Percentiles rank a stretch among this genome's conserved stretches.
Conservation (phyloP, 2,888 invertebrate species). For the Clitarchus hookeri region DNA sequence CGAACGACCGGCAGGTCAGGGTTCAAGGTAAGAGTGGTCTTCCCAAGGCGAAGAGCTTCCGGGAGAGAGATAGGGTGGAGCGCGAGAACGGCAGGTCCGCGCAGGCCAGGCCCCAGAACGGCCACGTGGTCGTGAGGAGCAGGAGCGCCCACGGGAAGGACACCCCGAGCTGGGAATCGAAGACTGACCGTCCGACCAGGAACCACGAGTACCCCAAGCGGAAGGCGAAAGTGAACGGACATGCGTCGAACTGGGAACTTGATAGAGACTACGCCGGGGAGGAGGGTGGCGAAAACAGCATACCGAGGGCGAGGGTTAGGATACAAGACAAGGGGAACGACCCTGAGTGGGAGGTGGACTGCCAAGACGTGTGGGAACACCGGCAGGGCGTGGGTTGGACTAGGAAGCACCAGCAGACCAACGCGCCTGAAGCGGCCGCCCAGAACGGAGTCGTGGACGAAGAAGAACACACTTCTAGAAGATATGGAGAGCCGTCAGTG, state of each 20-base stretch:
- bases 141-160: slow-evolving; percentile 22
- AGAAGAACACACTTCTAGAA: background rate
- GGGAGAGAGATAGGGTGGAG: background rate
- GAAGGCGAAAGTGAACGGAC: background rate
- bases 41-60: slow-evolving; percentile 31
- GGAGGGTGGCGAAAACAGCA: background rate
- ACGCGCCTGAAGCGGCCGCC: too few species aligned
- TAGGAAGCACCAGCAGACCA: slow-evolving; percentile 16
- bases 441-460: background rate
- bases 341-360: background rate
- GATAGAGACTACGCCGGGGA: background rate
- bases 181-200: background rate
- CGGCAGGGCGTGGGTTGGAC: slow-evolving; percentile 33
- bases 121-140: slow-evolving; percentile 10
- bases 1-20: too few species aligned
- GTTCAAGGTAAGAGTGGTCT: too few species aligned
- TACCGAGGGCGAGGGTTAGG: background rate
- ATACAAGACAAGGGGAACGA: background rate
- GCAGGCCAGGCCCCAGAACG: background rate
- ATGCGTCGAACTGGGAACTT: background rate
- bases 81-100: background rate
- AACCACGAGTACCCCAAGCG: background rate
- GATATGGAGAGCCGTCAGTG: background rate
- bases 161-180: slow-evolving; percentile 31
- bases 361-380: slow-evolving; percentile 31